A percentile compares a stretch with the other conserved stretches of the same genome.
Evolutionary conservation across 1,140 invertebrate species (phyloP).

Genomic region (Pogonus chalceus): DNA sequence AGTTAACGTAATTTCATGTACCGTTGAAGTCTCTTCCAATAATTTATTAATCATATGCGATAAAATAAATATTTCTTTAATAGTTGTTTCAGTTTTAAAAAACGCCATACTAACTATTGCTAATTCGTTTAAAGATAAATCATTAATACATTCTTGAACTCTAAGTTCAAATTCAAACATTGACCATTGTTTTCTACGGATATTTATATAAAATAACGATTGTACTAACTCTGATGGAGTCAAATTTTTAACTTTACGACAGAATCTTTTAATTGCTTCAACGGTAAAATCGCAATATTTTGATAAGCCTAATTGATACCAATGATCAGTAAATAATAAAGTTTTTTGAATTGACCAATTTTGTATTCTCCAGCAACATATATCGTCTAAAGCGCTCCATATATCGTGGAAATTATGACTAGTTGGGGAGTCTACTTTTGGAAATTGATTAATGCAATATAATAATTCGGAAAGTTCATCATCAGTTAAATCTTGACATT

Average conservation of each 20-base stretch:
- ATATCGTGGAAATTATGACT: slow-evolving; percentile 40
- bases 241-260: slow-evolving; percentile 35
- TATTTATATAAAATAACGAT: slow-evolving; percentile 43
- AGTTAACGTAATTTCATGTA: slow-evolving; percentile 41
- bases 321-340: slow-evolving; percentile 40
- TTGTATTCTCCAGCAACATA: slow-evolving; percentile 36
- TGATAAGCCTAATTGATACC: slow-evolving; percentile 26
- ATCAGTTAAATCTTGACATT: slow-evolving; percentile 35
- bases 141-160: slow-evolving; percentile 33
- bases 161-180: slow-evolving; percentile 45
- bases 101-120: slow-evolving; percentile 47
- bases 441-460: slow-evolving; percentile 29
- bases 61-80: slow-evolving; percentile 37
- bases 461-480: slow-evolving; percentile 34
- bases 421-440: slow-evolving; percentile 26
- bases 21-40: slow-evolving; percentile 26
- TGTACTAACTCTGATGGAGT: slow-evolving; percentile 42
- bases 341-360: slow-evolving; percentile 33
- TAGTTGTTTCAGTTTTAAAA: slow-evolving; percentile 46
- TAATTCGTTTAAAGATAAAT: slow-evolving; percentile 43
- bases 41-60: slow-evolving; percentile 35
- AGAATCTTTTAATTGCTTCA: slow-evolving; percentile 36
- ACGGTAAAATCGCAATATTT: slow-evolving; percentile 35
- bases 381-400: slow-evolving; percentile 43
- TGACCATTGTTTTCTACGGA: slow-evolving; percentile 32